These are phyloP conservation scores for Tetropium fuscum DNA, from an alignment of 2,888 invertebrate species.

Conservation along the genomic window DNA sequence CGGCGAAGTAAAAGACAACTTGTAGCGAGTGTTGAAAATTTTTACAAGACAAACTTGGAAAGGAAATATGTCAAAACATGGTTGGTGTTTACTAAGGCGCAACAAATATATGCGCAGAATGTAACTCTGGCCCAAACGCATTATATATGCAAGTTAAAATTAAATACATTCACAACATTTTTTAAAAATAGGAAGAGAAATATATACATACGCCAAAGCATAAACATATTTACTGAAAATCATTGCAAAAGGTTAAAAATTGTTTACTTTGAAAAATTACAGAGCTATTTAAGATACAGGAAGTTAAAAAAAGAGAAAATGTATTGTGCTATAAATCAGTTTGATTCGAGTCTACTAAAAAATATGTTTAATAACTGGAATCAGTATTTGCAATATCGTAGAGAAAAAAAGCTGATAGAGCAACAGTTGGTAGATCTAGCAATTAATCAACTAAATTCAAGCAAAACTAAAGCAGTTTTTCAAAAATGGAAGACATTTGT, in stretches of 20 bases:
- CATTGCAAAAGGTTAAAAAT: constrained; percentile 22
- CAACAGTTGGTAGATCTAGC: constrained; percentile 4
- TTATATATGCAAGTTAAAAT: constrained; percentile 39
- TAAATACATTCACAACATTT: constrained; percentile 37
- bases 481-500: constrained; percentile 37
- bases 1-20: constrained; percentile 18
- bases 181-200: constrained; percentile 27
- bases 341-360: constrained; percentile 30
- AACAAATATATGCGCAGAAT: constrained; percentile 35
- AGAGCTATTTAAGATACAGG: constrained; percentile 18
- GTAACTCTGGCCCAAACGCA: constrained; percentile 31
- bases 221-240: constrained; percentile 13
- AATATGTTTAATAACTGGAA: constrained; percentile 25
- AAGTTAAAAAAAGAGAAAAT: constrained; percentile 23
- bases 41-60: constrained; percentile 38
- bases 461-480: constrained; percentile 24
- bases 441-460: constrained; percentile 9
- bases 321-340: constrained; percentile 1
- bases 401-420: constrained; percentile 28
- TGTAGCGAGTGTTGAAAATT: constrained; percentile 20
- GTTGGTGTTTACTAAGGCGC: constrained; percentile 29
- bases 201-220: constrained; percentile 15
- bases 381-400: constrained; percentile 21
- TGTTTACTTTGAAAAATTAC: constrained; percentile 24
- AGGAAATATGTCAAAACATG: constrained; percentile 30